Percentiles rank a stretch among this genome's conserved stretches.
phyloP scores from a whole-genome alignment of 2,113 vertebrate species.

The Galeopterus variegatus region DNA sequence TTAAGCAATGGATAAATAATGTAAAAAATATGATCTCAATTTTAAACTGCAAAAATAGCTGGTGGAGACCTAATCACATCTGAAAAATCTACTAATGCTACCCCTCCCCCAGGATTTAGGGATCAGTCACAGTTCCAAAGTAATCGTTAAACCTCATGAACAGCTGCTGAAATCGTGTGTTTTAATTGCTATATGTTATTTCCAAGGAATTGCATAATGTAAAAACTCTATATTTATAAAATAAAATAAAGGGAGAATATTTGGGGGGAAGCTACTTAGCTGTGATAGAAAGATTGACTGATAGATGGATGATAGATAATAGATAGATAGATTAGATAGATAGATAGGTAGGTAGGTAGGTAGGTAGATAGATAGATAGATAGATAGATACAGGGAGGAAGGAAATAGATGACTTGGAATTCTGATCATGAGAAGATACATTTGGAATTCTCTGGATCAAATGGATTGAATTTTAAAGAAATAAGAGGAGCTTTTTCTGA shows the following conservation, averaged over 20 bases:
- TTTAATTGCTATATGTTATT: background rate
- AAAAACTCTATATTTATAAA: background rate
- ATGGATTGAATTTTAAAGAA: background rate
- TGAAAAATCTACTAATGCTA: background rate
- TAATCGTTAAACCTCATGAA: constrained; percentile 25
- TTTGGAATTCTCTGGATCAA: background rate
- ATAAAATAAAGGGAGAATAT: background rate
- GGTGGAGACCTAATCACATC: background rate
- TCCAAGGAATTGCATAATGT: background rate
- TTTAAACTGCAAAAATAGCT: constrained; percentile 9
- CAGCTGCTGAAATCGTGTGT: background rate
- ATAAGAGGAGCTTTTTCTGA: background rate
- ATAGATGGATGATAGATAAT: background rate
- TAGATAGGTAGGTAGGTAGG: background rate
- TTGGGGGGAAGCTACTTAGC: background rate
- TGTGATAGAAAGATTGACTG: background rate
- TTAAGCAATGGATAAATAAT: background rate
- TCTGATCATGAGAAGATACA: background rate
- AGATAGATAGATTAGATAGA: background rate
- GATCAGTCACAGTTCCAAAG: constrained; percentile 21
- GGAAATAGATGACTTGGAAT: background rate
- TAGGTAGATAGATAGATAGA: background rate
- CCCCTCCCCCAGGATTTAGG: background rate
- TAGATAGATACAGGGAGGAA: background rate
- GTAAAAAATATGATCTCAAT: background rate